Percentiles rank a stretch among this genome's conserved stretches.
Conservation (phyloP, 2,888 invertebrate species). For the Stomorhina lunata region DNA sequence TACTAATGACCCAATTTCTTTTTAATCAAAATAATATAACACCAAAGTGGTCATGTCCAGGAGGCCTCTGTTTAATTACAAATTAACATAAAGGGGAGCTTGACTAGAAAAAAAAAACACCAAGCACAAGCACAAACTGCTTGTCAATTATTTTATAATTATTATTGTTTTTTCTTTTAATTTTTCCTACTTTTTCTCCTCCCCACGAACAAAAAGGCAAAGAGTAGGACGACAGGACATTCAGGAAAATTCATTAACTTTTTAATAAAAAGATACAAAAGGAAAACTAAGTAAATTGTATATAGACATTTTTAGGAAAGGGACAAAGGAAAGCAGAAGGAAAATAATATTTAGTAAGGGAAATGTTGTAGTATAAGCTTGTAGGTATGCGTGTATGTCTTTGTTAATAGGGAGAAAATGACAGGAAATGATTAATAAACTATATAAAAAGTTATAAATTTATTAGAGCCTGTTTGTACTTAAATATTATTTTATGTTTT, state of each 20-base stretch:
- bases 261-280: not conserved
- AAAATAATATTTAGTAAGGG: no score
- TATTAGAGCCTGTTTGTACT: conserved; percentile 25
- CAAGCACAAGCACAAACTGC: not conserved
- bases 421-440: conserved; percentile 49
- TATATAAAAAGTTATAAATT: not conserved
- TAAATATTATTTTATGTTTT: no score
- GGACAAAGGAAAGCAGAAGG: no score
- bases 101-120: no score
- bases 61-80: conserved; percentile 53
- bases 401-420: not conserved
- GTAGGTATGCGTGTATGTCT: not conserved
- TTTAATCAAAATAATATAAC: conserved; percentile 27
- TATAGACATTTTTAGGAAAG: no score
- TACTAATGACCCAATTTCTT: conserved; percentile 35
- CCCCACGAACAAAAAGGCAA: not conserved
- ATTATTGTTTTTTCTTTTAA: no score
- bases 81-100: conserved; percentile 40
- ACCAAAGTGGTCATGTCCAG: conserved; percentile 23
- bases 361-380: no score
- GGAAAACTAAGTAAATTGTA: no score
- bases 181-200: not conserved
- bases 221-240: not conserved
- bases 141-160: conserved; percentile 53
- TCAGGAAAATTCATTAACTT: conserved; percentile 31